Evolutionary conservation across 2,888 invertebrate genomes (phyloP), one percentile per base, ranked within the genome.

Genomic region (Amblyjoppa proteus): DNA sequence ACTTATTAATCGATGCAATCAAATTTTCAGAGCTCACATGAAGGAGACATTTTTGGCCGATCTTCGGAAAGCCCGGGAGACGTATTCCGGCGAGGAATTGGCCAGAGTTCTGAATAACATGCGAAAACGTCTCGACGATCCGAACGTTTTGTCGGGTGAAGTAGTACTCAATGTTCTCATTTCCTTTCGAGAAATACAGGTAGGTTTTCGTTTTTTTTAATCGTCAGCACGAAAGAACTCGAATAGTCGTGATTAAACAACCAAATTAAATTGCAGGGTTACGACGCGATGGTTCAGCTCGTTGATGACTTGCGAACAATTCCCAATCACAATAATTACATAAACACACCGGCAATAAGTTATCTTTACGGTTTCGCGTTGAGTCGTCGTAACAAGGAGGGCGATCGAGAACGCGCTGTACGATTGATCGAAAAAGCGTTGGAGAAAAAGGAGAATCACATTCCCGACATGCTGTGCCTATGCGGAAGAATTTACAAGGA

Each of bases 401-500:
- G 99, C 0, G 99, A 99, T 94, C 95, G 99, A 76, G 99, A 99
- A 92, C 97, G 97, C 91, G 99, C 99, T 0, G 94, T 99, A 49
- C 96, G 96, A 92, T 98, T 99, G 0, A 99, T 99, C 87, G 96
- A 97, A 41, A 97, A 97, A 93, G 98, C 99, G 0, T 95, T 99
- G 80, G 97, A 98, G 89, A 97, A 97, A 94, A 97, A 98, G 93
- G 99, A 99, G 93, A 99, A 98, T 93, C 97, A 97, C 89, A 98
- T 99, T 91, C 99, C 99, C 0, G 99, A 99, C 94, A 98, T 99
- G 97, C 94, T 99, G 71, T 99, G 99, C 92, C 95, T 99, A 2
- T 99, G 99, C 92, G 99, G 99, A 0, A 96, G 99, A 87, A 99
- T 99, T 92, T 99, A 99, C 94, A 98, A 98, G 94, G 98, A 98